phyloP scores from a whole-genome alignment of 1,140 invertebrate species.

The Cherax quadricarinatus region DNA sequence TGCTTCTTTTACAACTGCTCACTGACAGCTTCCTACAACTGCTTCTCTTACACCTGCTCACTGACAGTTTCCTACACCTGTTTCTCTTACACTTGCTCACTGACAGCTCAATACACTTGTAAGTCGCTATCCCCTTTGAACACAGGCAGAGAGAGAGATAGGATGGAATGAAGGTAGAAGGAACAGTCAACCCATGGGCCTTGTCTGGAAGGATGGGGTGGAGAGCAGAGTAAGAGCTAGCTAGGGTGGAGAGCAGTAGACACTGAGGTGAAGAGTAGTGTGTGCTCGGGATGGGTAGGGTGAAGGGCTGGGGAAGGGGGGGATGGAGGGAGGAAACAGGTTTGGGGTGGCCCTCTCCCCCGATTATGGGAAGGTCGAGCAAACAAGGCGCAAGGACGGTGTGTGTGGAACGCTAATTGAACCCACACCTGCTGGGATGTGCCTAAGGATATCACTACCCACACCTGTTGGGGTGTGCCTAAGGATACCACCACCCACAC shows the following conservation, averaged over 20 bases:
- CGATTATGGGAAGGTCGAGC: conserved; percentile 20
- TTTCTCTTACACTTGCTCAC: too few relatives aligned
- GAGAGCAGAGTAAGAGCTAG: not conserved
- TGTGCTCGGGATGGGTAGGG: too few relatives aligned
- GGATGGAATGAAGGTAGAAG: not conserved
- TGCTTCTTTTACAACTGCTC: too few relatives aligned
- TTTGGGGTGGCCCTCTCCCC: not conserved
- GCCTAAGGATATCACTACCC: too few relatives aligned
- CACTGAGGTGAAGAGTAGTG: not conserved
- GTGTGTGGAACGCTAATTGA: conserved; percentile 3
- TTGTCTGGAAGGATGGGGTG: not conserved
- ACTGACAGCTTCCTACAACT: too few relatives aligned
- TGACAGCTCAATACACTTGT: not conserved
- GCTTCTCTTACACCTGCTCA: too few relatives aligned
- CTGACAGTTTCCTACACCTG: too few relatives aligned
- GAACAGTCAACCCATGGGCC: not conserved
- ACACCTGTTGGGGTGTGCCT: too few relatives aligned
- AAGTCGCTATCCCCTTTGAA: not conserved
- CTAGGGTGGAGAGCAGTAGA: not conserved
- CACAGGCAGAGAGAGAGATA: not conserved
- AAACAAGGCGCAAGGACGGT: conserved; percentile 19
- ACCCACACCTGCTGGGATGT: too few relatives aligned
- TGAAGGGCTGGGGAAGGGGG: too few relatives aligned
- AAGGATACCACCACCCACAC: too few relatives aligned
- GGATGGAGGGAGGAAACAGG: too few relatives aligned